These are phyloP conservation scores for Heliconius aoede DNA, from an alignment of 2,888 invertebrate species.

Conservation along the genomic window DNA sequence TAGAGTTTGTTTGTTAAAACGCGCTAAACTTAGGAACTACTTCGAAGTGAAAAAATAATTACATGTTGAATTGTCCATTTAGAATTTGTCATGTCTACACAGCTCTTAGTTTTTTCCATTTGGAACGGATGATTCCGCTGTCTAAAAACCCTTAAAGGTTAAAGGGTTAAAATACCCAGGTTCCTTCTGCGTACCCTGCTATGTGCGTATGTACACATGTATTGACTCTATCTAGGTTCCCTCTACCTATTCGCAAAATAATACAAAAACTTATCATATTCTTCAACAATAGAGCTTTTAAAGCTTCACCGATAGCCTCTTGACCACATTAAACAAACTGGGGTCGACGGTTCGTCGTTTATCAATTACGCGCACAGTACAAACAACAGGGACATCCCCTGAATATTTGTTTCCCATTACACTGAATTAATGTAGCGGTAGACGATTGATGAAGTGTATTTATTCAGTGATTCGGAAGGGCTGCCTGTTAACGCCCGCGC, in stretches of 20 bases:
- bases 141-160: too few relatives aligned
- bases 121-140: too few relatives aligned
- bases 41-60: too few relatives aligned
- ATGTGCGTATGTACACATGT: too few relatives aligned
- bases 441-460: constrained; percentile 54
- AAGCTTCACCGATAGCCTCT: neutral
- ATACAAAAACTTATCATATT: neutral
- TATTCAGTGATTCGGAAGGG: constrained; percentile 51
- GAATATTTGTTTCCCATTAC: constrained; percentile 56
- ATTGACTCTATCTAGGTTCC: too few relatives aligned
- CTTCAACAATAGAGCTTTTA: neutral
- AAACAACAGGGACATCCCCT: constrained; percentile 43
- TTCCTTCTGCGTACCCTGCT: too few relatives aligned
- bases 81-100: too few relatives aligned
- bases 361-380: constrained; percentile 39
- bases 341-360: constrained; percentile 31
- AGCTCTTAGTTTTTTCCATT: too few relatives aligned
- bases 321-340: neutral
- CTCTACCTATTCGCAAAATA: neutral
- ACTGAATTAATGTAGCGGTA: constrained; percentile 54
- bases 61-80: too few relatives aligned
- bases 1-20: too few relatives aligned
- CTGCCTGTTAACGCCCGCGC: constrained; percentile 48
- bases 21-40: too few relatives aligned
- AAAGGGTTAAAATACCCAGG: too few relatives aligned